Evolutionary conservation across 2,113 vertebrate species (phyloP).

Genomic region (Erinaceus europaeus): DNA sequence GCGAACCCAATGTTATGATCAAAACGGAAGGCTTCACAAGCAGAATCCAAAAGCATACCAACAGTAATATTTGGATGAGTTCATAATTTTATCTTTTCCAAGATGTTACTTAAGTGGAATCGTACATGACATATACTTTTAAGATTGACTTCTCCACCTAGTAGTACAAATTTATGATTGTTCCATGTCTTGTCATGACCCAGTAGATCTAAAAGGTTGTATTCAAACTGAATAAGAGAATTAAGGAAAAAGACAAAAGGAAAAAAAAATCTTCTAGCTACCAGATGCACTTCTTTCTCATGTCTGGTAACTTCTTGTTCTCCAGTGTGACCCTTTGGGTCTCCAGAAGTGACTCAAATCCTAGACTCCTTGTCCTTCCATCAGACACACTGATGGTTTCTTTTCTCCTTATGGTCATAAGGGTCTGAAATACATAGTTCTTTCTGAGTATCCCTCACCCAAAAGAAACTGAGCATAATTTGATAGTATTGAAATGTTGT

Average conservation of each 20-base stretch:
- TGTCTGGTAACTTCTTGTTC: neutral
- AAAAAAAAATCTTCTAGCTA: neutral
- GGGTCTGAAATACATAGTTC: neutral
- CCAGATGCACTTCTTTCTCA: neutral
- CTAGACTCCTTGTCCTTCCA: neutral
- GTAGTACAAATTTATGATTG: neutral
- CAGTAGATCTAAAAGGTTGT: neutral
- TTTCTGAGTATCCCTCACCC: neutral
- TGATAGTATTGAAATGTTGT: neutral
- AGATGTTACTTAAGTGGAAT: no score
- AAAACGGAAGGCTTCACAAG: no score
- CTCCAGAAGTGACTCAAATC: neutral
- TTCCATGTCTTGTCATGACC: neutral
- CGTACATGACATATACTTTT: no score
- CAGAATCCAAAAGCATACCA: no score
- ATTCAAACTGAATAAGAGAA: neutral
- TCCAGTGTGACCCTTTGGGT: neutral
- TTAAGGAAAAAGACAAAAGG: neutral
- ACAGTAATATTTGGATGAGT: no score
- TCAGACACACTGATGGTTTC: neutral
- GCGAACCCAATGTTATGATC: no score
- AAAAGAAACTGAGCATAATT: neutral
- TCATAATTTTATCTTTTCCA: no score
- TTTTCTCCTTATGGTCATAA: neutral
- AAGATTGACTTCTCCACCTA: no score